Evolutionary conservation across 2,888 invertebrate genomes (phyloP).

Genomic region (Aplocera efformata): DNA sequence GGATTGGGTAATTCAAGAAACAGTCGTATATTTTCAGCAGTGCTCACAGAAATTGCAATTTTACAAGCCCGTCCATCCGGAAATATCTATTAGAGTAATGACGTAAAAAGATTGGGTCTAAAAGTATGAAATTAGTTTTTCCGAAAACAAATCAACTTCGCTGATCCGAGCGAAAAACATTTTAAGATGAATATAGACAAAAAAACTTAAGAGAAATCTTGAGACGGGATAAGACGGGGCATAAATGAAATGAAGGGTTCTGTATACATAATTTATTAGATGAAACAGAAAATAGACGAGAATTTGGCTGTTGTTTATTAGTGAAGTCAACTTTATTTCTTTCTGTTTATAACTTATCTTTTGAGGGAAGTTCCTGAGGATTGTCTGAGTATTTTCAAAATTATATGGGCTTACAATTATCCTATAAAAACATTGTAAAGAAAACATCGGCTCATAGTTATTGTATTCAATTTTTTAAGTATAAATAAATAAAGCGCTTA

Average conservation of each 20-base stretch:
- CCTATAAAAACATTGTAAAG: too few relatives aligned
- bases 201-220: conserved; percentile 38
- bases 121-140: conserved; percentile 42
- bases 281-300: conserved; percentile 6
- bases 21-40: not conserved
- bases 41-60: conserved; percentile 6
- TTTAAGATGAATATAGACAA: conserved; percentile 41
- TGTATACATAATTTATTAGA: conserved; percentile 22
- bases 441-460: too few relatives aligned
- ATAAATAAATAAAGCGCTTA: too few relatives aligned
- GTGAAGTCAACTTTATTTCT: conserved; percentile 1
- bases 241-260: conserved; percentile 27
- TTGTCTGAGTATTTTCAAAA: too few relatives aligned
- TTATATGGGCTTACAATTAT: too few relatives aligned
- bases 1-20: too few relatives aligned
- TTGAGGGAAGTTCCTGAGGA: too few relatives aligned
- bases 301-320: conserved; percentile 10
- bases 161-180: conserved; percentile 34
- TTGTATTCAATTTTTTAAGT: too few relatives aligned
- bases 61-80: conserved; percentile 5
- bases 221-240: conserved; percentile 15
- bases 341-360: not conserved
- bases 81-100: conserved; percentile 24
- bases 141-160: conserved; percentile 43
- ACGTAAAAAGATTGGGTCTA: conserved; percentile 36